Percentiles rank a stretch among this genome's conserved stretches.
Evolutionary conservation across 35 echinoderm and acorn worm genomes (phyloP).

Genomic region (Ophiothrix spiculata): DNA sequence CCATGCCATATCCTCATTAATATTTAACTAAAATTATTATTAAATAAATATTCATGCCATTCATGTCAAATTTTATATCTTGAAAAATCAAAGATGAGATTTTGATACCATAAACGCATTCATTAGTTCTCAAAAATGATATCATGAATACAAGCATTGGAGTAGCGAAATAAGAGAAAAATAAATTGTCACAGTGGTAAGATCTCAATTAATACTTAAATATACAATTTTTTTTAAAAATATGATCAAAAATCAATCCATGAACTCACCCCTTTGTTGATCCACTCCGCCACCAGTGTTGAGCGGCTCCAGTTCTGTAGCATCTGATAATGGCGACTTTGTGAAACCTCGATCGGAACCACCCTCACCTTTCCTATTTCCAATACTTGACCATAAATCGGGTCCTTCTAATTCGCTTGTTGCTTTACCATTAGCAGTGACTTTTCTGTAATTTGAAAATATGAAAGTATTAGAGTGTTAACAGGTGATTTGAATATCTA

Average conservation of each 20-base stretch:
- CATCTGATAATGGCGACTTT: not conserved
- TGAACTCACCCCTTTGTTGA: slow-evolving; percentile 25
- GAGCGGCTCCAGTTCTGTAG: not conserved
- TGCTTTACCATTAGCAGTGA: not conserved
- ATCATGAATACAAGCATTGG: no score
- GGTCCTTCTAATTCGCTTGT: not conserved
- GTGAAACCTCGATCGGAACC: not conserved
- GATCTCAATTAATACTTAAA: no score
- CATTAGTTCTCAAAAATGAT: no score
- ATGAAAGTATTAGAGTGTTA: not conserved
- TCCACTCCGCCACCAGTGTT: slow-evolving; percentile 20
- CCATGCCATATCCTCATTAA: no score
- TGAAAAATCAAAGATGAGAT: no score
- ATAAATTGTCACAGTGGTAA: no score
- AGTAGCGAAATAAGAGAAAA: no score
- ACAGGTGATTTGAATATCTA: not conserved
- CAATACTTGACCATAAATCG: not conserved
- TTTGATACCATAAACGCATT: no score
- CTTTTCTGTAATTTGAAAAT: not conserved
- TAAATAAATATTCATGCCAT: no score
- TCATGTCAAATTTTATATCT: no score
- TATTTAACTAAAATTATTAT: no score
- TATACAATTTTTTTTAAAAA: not conserved
- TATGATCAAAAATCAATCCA: not conserved
- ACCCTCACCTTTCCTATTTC: not conserved